A percentile compares a stretch with the other conserved stretches of the same genome.
These are phyloP conservation scores for Aspidapion aeneum DNA, from an alignment of 2,888 invertebrate genomes.

Conservation along the genomic window DNA sequence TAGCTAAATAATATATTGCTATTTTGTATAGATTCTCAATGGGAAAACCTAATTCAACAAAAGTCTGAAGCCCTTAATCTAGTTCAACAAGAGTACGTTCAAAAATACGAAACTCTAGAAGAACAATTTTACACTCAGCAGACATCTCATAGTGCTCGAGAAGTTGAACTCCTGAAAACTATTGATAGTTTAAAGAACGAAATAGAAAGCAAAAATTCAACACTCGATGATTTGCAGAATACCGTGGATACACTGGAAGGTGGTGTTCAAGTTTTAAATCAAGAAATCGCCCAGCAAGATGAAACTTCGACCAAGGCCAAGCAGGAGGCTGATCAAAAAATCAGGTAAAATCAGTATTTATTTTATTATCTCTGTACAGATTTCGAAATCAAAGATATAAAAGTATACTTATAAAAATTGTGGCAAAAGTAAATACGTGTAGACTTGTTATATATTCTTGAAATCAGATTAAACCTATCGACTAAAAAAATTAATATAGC, in stretches of 20 bases:
- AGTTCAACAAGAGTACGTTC: slow-evolving; percentile 59
- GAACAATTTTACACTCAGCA: slow-evolving; percentile 47
- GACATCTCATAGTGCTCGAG: slow-evolving; percentile 44
- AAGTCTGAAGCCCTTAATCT: slow-evolving; percentile 58
- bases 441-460: too few species aligned
- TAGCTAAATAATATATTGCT: neutral
- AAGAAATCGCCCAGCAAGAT: slow-evolving; percentile 45
- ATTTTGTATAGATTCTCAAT: slow-evolving; percentile 55
- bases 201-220: slow-evolving; percentile 42
- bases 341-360: slow-evolving; percentile 43
- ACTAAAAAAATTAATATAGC: too few species aligned
- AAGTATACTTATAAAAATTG: too few species aligned
- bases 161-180: slow-evolving; percentile 45
- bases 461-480: too few species aligned
- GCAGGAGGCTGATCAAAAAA: slow-evolving; percentile 45
- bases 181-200: slow-evolving; percentile 47
- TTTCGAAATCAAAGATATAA: too few species aligned
- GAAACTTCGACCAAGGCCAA: slow-evolving; percentile 41
- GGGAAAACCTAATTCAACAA: slow-evolving; percentile 61
- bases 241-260: slow-evolving; percentile 49
- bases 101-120: slow-evolving; percentile 48
- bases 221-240: slow-evolving; percentile 46
- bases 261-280: slow-evolving; percentile 47
- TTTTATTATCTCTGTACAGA: neutral
- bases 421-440: too few species aligned